Base-by-base conservation (phyloP, 2,113 vertebrate species). In the Xerus inauris region DNA sequence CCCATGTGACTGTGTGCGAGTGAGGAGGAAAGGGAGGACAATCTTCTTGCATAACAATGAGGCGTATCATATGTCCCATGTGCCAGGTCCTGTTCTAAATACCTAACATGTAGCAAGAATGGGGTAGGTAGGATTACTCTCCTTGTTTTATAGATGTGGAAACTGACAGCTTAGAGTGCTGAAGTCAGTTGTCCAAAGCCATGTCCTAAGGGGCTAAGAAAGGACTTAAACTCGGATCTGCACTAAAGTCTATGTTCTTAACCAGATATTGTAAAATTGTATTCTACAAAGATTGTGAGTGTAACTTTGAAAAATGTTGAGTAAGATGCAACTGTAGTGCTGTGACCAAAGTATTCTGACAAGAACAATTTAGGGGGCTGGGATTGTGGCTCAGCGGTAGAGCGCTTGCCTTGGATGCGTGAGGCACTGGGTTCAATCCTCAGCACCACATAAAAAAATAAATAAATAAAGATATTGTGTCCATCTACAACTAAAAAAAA, bases 261-360 rank as follows among this genome's bases (percentile, higher is more conserved):
- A 40, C 45, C 59, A 79, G 57, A 42, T 40, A 8, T 12, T 65
- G 2, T 54, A 65, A 47, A 93, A 32, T 64, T 90, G 16, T 71
- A 80, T 65, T 87, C 42, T 54, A 59, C 0, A 24, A 59, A 35
- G 26, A 85, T 54, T 88, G 6, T 89, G 38, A 47, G 38, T 24
- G 8, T 49, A 72, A 76, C 35, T 95, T 65, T 83, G 54, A 89
- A 79, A 93, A 91, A 64, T 40, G 42, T 22, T 62, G 69, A 93
- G 26, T 4, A 30, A 87, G 45, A 90, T 72, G n/a, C 14, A 77
- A 16, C 12, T 30, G 22, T 30, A 30, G 62, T 30, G 30, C 57
- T 59, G 57, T 59, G 57, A 59, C 57, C 59, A 62, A 62, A 62
- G 28, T 62, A 62, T 28, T 28, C 26, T 28, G 24, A 62, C 59